Evolutionary conservation across 2,888 invertebrate genomes (phyloP), one percentile per base, ranked within the genome.

Genomic region (Calameuta idolon): DNA sequence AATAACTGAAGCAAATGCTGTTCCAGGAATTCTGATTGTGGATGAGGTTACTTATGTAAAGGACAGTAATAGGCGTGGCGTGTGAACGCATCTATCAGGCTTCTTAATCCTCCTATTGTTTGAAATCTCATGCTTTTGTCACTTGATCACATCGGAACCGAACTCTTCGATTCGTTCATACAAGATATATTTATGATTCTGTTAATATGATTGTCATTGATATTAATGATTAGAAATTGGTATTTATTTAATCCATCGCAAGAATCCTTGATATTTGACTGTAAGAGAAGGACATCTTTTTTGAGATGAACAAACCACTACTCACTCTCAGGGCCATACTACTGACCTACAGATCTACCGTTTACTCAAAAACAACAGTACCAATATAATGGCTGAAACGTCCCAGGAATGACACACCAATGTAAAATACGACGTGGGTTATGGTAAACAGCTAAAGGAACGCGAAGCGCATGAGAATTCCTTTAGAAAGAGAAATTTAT

Each of bases 21-120:
- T 55, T 55, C 23, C 23, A 55, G 15, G 2, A 55, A 55, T 55
- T 55, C 55, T 9, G 55, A 23, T 55, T 55, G 55, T 55, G 23
- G 55, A 55, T 55, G 55, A 55, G 55, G 55, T 55, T 55, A 23
- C 55, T 81, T 79, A 81, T 73, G 75, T 80, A 80, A 79, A 80
- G 74, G 69, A 31, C 73, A 79, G 73, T 76, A 77, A 69, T 37
- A 34, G 69, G 76, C 69, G 69, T 68, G 69, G 81, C 76, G 75
- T 79, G 69, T 79, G 77, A 77, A 81, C 77, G 82, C 81, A 82
- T 78, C 77, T 78, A 76, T 82, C 78, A 81, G 82, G 82, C 79
- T 82, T 82, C 82, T 82, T 81, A 82, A 82, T 82, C 81, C 82
- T 73, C 69, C 30, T 30, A 68, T 69, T 69, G 34, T 76, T 68